Evolutionary conservation across 2,888 invertebrate genomes (phyloP), one percentile per base, ranked within the genome.

Genomic region (Sipunculus nudus): DNA sequence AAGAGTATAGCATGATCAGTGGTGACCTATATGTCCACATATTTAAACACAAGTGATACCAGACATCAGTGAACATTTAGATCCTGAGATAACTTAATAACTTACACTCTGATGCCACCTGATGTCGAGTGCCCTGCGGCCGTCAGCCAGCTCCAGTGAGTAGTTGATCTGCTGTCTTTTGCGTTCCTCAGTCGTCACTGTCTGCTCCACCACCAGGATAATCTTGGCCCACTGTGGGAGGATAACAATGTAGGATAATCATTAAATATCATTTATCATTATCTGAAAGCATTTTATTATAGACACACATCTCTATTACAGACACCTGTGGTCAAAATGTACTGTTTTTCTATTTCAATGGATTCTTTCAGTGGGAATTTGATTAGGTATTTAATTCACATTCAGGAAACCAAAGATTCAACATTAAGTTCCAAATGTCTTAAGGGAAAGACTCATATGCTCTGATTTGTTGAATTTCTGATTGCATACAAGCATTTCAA

Each of bases 151-250:
- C 0, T 96, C 93, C 81, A 97, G 94, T 32, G 96, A 96, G 83
- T 99, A 99, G 41, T 91, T 89, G 86, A 92, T 88, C 65, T 96
- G 88, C 75, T 95, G 92, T 79, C 90, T 90, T 45, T 93, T 85
- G 29, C 98, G 86, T 79, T 94, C 93, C 13, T 90, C 88, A 0
- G 96, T 96, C 56, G 92, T 91, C 0, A 98, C 94, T n/a, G 96
- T 96, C 82, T 98, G 87, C 83, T 99, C 98, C 25, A 98, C 94
- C 38, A 98, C 96, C 66, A 98, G 86, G 35, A 98, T 97, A 65
- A 98, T 98, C 70, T 97, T 88, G 0, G 98, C 98, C 97, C 97
- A 98, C 89, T 97, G 88, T 43, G 82, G 73, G 26, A 52, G 38
- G 31, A 31, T n/a, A 40, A n/a, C n/a, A n/a, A n/a, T n/a, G n/a